Percentiles rank a stretch among this genome's conserved stretches.
phyloP scores from a whole-genome alignment of 2,888 invertebrate species.

The Leptopilina myrica region DNA sequence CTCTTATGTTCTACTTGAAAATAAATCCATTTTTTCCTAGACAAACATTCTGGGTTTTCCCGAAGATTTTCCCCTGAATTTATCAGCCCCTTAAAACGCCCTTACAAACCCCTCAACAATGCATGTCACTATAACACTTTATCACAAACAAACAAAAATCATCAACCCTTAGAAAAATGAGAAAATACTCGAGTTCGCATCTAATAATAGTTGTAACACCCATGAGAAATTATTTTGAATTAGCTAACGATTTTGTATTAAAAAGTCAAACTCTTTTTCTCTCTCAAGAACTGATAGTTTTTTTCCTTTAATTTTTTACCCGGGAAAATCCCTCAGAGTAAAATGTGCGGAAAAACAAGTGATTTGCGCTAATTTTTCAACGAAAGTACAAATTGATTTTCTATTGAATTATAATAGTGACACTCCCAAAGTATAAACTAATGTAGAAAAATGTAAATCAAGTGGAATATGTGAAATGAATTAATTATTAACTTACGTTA shows the following conservation, averaged over 20 bases:
- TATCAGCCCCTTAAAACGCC: constrained; percentile 1
- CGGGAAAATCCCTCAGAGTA: neutral
- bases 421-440: neutral
- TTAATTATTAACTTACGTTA: constrained; percentile 62
- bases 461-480: neutral
- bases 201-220: constrained; percentile 64
- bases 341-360: neutral
- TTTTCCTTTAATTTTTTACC: neutral
- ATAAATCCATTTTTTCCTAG: neutral
- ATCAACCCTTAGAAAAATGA: neutral
- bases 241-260: neutral
- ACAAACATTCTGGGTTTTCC: too few relatives aligned
- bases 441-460: neutral
- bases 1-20: constrained; percentile 14
- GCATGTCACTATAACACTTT: neutral
- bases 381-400: neutral
- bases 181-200: constrained; percentile 51
- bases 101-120: neutral
- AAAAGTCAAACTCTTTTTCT: neutral
- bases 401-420: neutral
- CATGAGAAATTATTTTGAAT: constrained; percentile 52
- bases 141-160: neutral
- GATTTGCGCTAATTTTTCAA: neutral
- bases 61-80: neutral
- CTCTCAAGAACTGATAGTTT: neutral